phyloP scores from a whole-genome alignment of 2,888 invertebrate species.

The Metellina segmentata region DNA sequence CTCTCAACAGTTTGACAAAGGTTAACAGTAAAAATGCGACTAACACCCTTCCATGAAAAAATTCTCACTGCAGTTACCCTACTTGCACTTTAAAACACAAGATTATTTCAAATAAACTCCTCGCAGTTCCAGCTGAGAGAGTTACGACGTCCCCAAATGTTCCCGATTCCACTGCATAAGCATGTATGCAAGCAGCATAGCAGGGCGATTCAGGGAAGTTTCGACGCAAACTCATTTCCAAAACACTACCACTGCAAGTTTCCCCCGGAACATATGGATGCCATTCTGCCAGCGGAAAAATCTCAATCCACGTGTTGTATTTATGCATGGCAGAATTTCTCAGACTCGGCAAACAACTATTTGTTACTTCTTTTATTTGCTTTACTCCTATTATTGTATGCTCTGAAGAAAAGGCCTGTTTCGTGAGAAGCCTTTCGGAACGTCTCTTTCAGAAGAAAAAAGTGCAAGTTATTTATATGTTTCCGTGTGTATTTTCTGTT shows the following conservation, averaged over 20 bases:
- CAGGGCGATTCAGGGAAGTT: not conserved
- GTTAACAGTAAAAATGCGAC: too few species aligned
- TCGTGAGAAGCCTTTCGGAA: not conserved
- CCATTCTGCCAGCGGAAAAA: not conserved
- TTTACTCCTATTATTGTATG: not conserved
- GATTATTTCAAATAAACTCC: not conserved
- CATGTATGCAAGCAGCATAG: not conserved
- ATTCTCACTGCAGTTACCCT: too few species aligned
- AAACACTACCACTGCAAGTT: not conserved
- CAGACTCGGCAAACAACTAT: not conserved
- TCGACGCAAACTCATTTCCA: not conserved
- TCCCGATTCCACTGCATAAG: not conserved
- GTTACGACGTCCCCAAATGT: not conserved
- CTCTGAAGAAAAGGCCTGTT: not conserved
- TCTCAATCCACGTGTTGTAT: not conserved
- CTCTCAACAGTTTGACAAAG: too few species aligned
- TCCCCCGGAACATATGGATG: not conserved
- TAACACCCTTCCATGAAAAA: too few species aligned
- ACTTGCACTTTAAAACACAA: not conserved
- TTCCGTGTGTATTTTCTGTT: too few species aligned
- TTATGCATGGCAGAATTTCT: not conserved
- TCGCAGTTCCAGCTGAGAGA: not conserved
- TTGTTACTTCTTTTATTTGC: conserved; percentile 1
- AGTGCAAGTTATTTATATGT: too few species aligned
- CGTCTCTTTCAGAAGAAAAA: too few species aligned